Conservation (phyloP, 2,797 vertebrate genomes). For the Pseudomugil gertrudae region DNA sequence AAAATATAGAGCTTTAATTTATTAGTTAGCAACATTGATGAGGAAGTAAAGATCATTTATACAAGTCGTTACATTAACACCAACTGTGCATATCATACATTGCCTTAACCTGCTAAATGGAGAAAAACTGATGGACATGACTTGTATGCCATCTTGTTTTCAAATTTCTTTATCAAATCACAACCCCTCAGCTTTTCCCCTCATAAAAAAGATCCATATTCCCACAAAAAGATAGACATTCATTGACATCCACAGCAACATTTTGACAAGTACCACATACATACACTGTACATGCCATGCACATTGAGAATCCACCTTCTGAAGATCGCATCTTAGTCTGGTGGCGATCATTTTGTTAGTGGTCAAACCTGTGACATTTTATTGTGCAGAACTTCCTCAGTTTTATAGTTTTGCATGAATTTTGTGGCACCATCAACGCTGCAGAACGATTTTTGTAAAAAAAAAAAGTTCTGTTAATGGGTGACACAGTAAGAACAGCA, state of each 20-base stretch:
- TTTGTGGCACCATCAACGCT: constrained; percentile 39
- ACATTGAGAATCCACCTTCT: constrained; percentile 78
- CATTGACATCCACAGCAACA: constrained; percentile 80
- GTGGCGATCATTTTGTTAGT: constrained; percentile 55
- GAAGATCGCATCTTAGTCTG: constrained; percentile 64
- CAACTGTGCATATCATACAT: constrained; percentile 82
- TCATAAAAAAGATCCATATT: constrained; percentile 60
- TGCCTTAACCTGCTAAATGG: constrained; percentile 69
- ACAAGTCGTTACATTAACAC: constrained; percentile 84
- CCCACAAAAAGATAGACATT: constrained; percentile 77
- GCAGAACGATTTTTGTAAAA: constrained; percentile 20
- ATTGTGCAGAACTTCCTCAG: constrained; percentile 36
- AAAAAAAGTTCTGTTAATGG: constrained; percentile 21
- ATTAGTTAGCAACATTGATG: constrained; percentile 87
- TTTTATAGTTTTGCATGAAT: constrained; percentile 36
- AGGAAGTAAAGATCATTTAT: constrained; percentile 79
- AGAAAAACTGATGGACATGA: constrained; percentile 69
- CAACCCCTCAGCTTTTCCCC: constrained; percentile 49
- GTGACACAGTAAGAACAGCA: constrained; percentile 39
- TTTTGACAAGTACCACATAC: constrained; percentile 79
- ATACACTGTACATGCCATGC: constrained; percentile 86
- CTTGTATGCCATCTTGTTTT: constrained; percentile 53
- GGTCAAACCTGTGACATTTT: constrained; percentile 52
- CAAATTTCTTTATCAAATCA: constrained; percentile 50
- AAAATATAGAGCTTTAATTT: constrained; percentile 90